These are phyloP conservation scores for Heterodera filipjevi DNA, from an alignment of 2,888 invertebrate genomes.

Conservation along the genomic window DNA sequence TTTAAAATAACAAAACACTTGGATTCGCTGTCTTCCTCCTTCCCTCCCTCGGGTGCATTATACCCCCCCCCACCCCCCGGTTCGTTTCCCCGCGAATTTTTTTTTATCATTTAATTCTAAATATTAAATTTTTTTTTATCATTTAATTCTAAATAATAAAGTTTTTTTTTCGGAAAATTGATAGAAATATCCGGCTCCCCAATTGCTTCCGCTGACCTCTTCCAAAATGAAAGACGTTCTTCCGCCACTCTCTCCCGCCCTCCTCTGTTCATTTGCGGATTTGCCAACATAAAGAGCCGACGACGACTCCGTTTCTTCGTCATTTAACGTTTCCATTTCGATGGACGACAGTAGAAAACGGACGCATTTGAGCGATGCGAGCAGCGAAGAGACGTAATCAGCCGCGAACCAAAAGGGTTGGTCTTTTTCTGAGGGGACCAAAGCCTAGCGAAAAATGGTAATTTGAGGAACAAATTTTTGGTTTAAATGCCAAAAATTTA, in stretches of 20 bases:
- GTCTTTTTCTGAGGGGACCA: slow-evolving; percentile 26
- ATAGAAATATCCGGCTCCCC: too few relatives aligned
- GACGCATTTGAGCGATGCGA: slow-evolving; percentile 17
- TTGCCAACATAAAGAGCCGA: background rate
- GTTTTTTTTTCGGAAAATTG: too few relatives aligned
- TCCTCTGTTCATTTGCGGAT: background rate
- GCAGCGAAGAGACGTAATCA: slow-evolving; percentile 26
- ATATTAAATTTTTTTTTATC: too few relatives aligned
- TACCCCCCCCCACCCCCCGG: too few relatives aligned
- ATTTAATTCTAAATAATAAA: too few relatives aligned
- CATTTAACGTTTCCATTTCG: slow-evolving; percentile 23
- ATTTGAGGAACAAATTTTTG: background rate
- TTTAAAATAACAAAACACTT: too few relatives aligned
- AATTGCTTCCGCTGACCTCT: background rate
- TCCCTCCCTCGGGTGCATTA: too few relatives aligned
- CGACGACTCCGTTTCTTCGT: background rate
- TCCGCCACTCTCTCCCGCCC: background rate
- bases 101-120: too few relatives aligned
- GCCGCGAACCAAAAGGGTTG: slow-evolving; percentile 33
- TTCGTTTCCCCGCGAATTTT: too few relatives aligned
- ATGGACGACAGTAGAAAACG: slow-evolving; percentile 25
- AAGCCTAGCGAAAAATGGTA: slow-evolving; percentile 13
- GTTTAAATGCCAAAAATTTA: too few relatives aligned
- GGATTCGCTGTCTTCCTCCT: too few relatives aligned
- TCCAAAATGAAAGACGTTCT: background rate